A percentile compares a stretch with the other conserved stretches of the same genome.
Conservation (phyloP, 2,797 vertebrate genomes). For the Margarornis squamiger region DNA sequence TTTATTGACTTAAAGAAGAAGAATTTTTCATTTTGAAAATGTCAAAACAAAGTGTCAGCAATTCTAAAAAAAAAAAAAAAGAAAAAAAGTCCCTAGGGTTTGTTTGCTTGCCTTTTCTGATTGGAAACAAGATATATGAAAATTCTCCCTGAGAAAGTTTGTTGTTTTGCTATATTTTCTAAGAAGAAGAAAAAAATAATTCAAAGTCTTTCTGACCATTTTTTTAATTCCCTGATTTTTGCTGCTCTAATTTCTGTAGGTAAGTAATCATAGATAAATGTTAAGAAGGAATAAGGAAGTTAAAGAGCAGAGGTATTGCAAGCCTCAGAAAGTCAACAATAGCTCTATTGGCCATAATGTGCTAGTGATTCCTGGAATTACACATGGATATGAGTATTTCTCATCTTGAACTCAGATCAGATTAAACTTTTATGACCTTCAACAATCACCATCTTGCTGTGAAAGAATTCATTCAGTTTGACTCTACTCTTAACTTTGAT, state of each 20-base stretch:
- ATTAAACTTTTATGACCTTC: neutral
- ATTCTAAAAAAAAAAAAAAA: neutral
- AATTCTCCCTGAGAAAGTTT: neutral
- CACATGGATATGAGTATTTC: neutral
- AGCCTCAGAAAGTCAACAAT: neutral
- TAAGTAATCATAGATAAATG: neutral
- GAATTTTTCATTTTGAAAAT: neutral
- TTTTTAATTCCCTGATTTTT: neutral
- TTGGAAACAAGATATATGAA: neutral
- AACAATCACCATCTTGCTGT: neutral
- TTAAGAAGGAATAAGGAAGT: neutral
- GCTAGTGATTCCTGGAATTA: neutral
- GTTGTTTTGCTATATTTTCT: neutral
- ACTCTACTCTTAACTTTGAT: neutral
- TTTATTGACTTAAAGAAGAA: neutral
- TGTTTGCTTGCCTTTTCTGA: neutral
- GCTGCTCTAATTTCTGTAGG: neutral
- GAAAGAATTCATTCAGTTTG: neutral
- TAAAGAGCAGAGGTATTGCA: neutral
- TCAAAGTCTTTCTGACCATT: neutral
- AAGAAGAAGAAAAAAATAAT: neutral
- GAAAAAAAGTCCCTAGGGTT: neutral
- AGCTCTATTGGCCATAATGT: neutral
- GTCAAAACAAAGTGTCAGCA: neutral
- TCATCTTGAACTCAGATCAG: neutral